Evolutionary conservation across 2,888 invertebrate genomes (phyloP).

Genomic region (Drosophila meridionalis): DNA sequence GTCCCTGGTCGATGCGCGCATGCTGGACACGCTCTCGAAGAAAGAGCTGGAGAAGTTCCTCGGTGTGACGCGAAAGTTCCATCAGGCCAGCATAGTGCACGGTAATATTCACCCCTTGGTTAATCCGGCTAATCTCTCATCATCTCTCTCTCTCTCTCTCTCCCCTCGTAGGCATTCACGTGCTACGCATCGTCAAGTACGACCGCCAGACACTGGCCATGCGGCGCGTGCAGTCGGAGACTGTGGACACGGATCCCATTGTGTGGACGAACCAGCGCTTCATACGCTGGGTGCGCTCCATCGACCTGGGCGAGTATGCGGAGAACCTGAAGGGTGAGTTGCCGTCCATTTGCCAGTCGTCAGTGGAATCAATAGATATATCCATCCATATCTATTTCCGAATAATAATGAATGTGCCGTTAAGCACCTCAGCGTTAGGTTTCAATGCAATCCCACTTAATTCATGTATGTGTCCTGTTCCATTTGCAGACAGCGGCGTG

Average conservation of each 20-base stretch:
- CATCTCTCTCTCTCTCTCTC: no score
- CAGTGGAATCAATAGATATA: background rate
- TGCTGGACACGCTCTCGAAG: conserved; percentile 96
- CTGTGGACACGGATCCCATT: conserved; percentile 94
- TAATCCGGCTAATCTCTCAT: background rate
- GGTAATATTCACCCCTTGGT: conserved; percentile 85
- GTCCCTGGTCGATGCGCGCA: conserved; percentile 96
- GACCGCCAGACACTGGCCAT: conserved; percentile 95
- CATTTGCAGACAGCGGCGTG: conserved; percentile 92
- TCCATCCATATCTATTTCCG: conserved; percentile 30
- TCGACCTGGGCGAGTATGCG: conserved; percentile 96
- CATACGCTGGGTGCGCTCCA: conserved; percentile 96
- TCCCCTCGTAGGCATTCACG: conserved; percentile 88
- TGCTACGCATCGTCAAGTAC: conserved; percentile 95
- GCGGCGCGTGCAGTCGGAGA: conserved; percentile 94
- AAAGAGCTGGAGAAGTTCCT: conserved; percentile 97
- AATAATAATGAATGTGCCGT: conserved; percentile 15
- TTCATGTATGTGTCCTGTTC: conserved; percentile 3
- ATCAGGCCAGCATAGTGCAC: conserved; percentile 97
- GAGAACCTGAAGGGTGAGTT: conserved; percentile 94
- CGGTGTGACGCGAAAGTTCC: conserved; percentile 96
- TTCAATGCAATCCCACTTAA: conserved; percentile 14
- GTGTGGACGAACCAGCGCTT: conserved; percentile 98
- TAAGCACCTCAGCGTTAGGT: conserved; percentile 43
- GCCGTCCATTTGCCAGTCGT: background rate